phyloP scores from a whole-genome alignment of 1,140 invertebrate genomes.

The Sipha flava region DNA sequence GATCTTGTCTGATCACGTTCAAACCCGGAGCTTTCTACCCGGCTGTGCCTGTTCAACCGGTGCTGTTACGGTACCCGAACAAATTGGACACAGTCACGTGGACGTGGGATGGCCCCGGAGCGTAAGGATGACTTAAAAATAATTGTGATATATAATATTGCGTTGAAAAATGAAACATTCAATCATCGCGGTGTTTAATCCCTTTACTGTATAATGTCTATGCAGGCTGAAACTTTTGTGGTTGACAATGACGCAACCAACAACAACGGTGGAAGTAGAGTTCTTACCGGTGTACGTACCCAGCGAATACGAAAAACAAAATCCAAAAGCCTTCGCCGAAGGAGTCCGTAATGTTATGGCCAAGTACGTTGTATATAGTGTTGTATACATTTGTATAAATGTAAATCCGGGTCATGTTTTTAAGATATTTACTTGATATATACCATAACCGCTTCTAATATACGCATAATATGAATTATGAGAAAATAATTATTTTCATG shows the following conservation, averaged over 20 bases:
- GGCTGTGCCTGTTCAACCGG: constrained; percentile 88
- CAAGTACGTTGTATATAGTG: constrained; percentile 50
- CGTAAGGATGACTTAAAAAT: constrained; percentile 56
- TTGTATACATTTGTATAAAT: too few relatives aligned
- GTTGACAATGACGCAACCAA: constrained; percentile 83
- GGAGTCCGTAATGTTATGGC: constrained; percentile 89
- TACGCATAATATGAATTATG: too few relatives aligned
- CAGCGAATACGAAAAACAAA: constrained; percentile 71
- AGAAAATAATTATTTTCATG: too few relatives aligned
- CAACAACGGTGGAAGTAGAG: constrained; percentile 85
- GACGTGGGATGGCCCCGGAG: constrained; percentile 95
- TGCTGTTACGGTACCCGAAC: constrained; percentile 85
- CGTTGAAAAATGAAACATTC: background rate
- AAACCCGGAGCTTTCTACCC: constrained; percentile 89
- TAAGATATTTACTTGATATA: too few relatives aligned
- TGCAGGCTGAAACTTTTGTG: constrained; percentile 74
- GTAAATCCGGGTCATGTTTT: too few relatives aligned
- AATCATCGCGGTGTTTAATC: background rate
- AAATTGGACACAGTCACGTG: constrained; percentile 86
- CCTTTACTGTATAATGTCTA: background rate
- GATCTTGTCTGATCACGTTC: constrained; percentile 87
- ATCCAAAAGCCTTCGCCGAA: constrained; percentile 81
- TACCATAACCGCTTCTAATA: too few relatives aligned
- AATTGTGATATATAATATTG: too few relatives aligned
- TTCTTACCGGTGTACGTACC: constrained; percentile 88